Base-by-base conservation (phyloP, 2,113 vertebrate genomes). In the Lagopus muta region DNA sequence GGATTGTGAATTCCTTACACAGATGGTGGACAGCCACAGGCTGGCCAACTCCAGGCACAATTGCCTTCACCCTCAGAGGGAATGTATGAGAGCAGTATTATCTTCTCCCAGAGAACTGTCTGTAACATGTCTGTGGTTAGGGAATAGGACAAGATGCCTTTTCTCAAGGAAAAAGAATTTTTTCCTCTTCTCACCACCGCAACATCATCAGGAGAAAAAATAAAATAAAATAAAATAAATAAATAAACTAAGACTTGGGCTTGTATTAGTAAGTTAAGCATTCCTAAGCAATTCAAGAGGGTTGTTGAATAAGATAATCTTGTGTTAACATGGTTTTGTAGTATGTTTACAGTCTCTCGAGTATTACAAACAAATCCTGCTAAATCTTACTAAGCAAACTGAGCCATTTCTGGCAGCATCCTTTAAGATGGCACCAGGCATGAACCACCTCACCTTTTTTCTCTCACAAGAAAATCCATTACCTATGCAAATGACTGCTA, bases 11-110 rank as follows among this genome's bases (percentile, higher is more conserved):
- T 98, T 98, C 98, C 97, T 98, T 94, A 97, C 97, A 98, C 98
- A 98, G 98, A 98, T 98, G 98, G 98, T 96, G 98, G 97, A 98
- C 98, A 98, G 98, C 95, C 97, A 98, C 95, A 86, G 86, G 83
- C 93, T 95, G 94, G 97, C 97, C 96, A 98, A 94, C 93, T 87
- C 96, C 95, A 97, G 93, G 95, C 96, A 97, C 94, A 90, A 96
- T 77, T 58, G 89, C 96, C 92, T 97, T 98, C 93, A 96, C 86
- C 88, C 94, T 96, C 92, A 91, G 77, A 95, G 86, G 82, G 78
- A 94, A 84, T 93, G 89, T 90, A 24, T 32, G 86, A 92, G 82
- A 94, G 89, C 86, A 91, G 42, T 88, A 89, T 96, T 93, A 92
- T 84, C 91, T 95, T 62, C 88, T 97, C 62, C 62, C 47, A 40